phyloP scores from a whole-genome alignment of 2,113 vertebrate species.

The Barnardius zonarius region DNA sequence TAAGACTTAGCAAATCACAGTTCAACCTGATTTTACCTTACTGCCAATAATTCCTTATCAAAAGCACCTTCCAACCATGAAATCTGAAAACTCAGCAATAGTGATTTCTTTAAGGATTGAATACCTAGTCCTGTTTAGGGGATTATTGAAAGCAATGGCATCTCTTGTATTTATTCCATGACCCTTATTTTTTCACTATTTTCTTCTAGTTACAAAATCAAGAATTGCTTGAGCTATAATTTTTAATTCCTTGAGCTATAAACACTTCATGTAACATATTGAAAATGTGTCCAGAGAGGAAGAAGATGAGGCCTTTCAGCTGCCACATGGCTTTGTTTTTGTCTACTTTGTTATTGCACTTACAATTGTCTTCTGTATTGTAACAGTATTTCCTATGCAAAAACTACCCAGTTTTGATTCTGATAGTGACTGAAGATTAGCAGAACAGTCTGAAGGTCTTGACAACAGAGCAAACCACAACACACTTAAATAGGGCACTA shows the following conservation, averaged over 20 bases:
- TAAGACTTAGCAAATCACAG: not conserved
- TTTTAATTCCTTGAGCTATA: not conserved
- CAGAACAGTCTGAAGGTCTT: not conserved
- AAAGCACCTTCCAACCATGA: not conserved
- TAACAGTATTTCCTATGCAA: not conserved
- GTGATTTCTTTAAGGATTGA: not conserved
- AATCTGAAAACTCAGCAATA: not conserved
- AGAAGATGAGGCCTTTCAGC: not conserved
- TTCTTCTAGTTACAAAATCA: not conserved
- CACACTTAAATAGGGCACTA: not conserved
- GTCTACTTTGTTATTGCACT: not conserved
- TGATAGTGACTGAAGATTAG: not conserved
- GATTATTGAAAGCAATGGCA: not conserved
- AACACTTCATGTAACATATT: not conserved
- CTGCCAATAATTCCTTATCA: not conserved
- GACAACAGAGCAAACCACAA: not conserved
- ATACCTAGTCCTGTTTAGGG: not conserved
- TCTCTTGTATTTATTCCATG: not conserved
- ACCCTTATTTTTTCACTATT: not conserved
- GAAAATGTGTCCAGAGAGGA: not conserved
- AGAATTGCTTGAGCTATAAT: not conserved
- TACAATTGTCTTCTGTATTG: not conserved
- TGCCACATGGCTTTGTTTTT: not conserved
- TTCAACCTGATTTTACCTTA: not conserved
- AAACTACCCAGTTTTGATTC: not conserved